phyloP scores from a whole-genome alignment of 1,140 invertebrate species.

The Metopolophium dirhodum region DNA sequence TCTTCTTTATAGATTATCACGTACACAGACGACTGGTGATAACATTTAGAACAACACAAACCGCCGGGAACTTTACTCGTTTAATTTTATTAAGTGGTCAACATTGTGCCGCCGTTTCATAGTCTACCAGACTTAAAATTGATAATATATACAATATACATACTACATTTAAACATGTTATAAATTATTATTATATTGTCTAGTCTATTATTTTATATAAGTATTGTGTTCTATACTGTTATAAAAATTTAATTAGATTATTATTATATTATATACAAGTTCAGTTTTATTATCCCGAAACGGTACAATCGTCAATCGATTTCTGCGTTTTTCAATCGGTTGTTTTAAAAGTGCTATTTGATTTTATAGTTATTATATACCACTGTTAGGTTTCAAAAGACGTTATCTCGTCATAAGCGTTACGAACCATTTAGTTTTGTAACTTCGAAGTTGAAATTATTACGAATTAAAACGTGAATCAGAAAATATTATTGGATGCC shows the following conservation, averaged over 20 bases:
- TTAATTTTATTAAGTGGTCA: constrained; percentile 36
- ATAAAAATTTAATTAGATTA: not conserved
- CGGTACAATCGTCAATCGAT: not conserved
- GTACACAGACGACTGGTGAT: not conserved
- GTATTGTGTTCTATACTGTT: not conserved
- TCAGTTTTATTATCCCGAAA: not conserved
- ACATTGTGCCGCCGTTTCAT: not conserved
- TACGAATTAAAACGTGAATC: not conserved
- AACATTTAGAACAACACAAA: not conserved
- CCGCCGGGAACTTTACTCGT: not conserved
- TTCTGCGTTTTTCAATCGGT: not conserved
- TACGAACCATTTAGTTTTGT: not conserved
- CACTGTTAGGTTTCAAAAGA: not conserved
- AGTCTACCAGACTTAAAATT: not conserved
- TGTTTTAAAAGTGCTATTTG: not conserved
- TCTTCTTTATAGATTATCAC: not conserved
- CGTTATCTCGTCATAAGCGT: not conserved
- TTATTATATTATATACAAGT: not conserved
- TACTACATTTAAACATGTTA: not conserved
- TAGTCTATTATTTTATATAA: not conserved
- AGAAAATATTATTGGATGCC: not conserved
- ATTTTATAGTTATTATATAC: not conserved
- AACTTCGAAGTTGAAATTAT: not conserved
- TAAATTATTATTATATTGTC: not conserved
- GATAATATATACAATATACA: not conserved